Conservation (phyloP, 2,797 vertebrate species). For the Labeo calbasu region DNA sequence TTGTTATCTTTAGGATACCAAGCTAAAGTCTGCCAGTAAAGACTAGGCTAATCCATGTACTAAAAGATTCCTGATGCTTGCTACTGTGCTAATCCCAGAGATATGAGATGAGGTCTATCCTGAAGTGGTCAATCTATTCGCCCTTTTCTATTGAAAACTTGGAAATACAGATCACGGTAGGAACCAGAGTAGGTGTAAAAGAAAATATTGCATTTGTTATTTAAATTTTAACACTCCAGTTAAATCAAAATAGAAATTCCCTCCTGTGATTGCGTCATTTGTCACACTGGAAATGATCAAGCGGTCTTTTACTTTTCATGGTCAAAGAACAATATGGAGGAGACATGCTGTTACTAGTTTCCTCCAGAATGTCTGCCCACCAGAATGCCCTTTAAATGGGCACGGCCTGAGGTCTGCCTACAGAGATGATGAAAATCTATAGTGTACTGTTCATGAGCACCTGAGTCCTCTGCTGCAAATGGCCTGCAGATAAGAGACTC, state of each 20-base stretch:
- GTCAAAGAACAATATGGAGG: conserved; percentile 2
- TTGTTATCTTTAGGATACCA: conserved; percentile 10
- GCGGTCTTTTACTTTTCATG: neutral
- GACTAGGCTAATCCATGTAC: conserved; percentile 24
- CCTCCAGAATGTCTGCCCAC: neutral
- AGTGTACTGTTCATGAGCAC: conserved; percentile 23
- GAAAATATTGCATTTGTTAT: neutral
- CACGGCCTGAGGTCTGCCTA: conserved; percentile 15
- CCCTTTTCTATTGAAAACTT: neutral
- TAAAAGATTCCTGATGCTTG: neutral
- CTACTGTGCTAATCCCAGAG: conserved; percentile 14
- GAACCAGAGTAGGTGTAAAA: neutral
- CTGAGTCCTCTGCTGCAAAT: conserved; percentile 34
- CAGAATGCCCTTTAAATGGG: conserved; percentile 15
- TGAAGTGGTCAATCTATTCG: conserved; percentile 3
- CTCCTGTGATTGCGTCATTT: neutral
- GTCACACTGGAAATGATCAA: conserved; percentile 13
- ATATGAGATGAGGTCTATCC: conserved; percentile 5
- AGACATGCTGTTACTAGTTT: conserved; percentile 16
- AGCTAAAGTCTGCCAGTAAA: conserved; percentile 1
- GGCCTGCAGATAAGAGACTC: conserved; percentile 27
- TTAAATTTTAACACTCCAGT: neutral
- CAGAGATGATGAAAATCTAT: conserved; percentile 32
- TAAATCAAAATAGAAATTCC: neutral
- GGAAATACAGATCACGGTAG: neutral